These are phyloP conservation scores for Nomada ruficornis DNA, from an alignment of 2,888 invertebrate genomes.

Conservation along the genomic window DNA sequence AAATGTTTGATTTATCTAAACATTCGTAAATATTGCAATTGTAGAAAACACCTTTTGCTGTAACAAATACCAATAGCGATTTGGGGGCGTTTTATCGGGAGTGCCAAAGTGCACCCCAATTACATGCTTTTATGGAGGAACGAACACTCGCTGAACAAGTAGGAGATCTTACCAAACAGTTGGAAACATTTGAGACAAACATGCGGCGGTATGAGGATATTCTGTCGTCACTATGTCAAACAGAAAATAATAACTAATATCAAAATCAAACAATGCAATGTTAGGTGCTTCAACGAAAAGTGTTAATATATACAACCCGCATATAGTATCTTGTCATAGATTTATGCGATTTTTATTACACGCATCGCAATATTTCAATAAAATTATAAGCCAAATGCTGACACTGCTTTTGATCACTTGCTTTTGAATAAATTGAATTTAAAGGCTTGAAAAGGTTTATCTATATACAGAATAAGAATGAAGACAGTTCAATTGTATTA, in stretches of 20 bases:
- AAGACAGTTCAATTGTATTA: slow-evolving; percentile 17
- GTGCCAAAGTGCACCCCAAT: slow-evolving; percentile 89
- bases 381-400: slow-evolving; percentile 41
- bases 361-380: slow-evolving; percentile 17
- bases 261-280: slow-evolving; percentile 28
- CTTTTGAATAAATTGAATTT: slow-evolving; percentile 25
- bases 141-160: slow-evolving; percentile 86
- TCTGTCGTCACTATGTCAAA: slow-evolving; percentile 89
- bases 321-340: slow-evolving; percentile 44
- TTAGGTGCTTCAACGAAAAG: slow-evolving; percentile 48
- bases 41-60: slow-evolving; percentile 93
- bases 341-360: slow-evolving; percentile 49
- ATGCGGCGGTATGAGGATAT: slow-evolving; percentile 91
- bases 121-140: slow-evolving; percentile 85
- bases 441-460: slow-evolving; percentile 29
- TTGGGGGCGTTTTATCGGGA: slow-evolving; percentile 92
- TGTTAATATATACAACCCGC: slow-evolving; percentile 45
- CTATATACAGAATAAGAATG: slow-evolving; percentile 25
- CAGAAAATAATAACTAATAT: slow-evolving; percentile 86
- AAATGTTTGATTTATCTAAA: slow-evolving; percentile 36
- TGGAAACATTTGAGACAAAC: slow-evolving; percentile 91
- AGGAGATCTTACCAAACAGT: slow-evolving; percentile 89
- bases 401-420: slow-evolving; percentile 31
- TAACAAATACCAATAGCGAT: slow-evolving; percentile 89
- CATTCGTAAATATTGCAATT: slow-evolving; percentile 75